Evolutionary conservation across 1,140 invertebrate genomes (phyloP), one percentile per base, ranked within the genome.

Genomic region (Venturia canescens): DNA sequence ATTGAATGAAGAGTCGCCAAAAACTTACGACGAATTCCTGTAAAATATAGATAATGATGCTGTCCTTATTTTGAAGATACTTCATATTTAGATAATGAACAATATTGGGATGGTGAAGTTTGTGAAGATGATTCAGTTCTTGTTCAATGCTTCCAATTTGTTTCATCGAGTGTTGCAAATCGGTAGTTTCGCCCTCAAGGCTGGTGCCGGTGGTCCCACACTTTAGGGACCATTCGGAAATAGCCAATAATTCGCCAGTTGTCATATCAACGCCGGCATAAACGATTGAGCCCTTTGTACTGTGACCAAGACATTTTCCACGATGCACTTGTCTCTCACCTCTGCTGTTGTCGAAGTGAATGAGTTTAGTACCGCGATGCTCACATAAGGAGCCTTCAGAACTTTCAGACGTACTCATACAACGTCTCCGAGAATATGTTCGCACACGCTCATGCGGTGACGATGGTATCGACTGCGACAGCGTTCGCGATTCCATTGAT

Each of bases 51-150:
- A 95, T 91, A 0, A 93, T 84, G 78, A 94, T 83, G 80, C 92
- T 93, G 70, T 94, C 93, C 74, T 93, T 92, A 34, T 95, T 92
- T 53, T 92, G 87, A 6, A 93, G 83, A 87, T 94, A 94, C 83
- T 94, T 93, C 85, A 97, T 94, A 83, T 94, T 95, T 70, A 96
- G 90, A 91, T 96, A 97, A 84, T 94, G 93, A 16, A 96, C 93
- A 9, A 97, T 91, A 92, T 96, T 95, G 31, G 91, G 89, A 90
- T 97, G 96, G 84, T 94, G 92, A 9, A 97, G 88, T 86, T 94
- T 94, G 7, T 94, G 90, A 6, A 97, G 88, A 72, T 93, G 92
- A 83, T 93, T 93, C 13, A 96, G 89, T 89, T 97, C 96, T 87
- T 96, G 94, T 87, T 97, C 96, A 69, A 96, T 93, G 77, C 92